phyloP scores from a whole-genome alignment of 2,113 vertebrate genomes.

The Triplophysa rosa region DNA sequence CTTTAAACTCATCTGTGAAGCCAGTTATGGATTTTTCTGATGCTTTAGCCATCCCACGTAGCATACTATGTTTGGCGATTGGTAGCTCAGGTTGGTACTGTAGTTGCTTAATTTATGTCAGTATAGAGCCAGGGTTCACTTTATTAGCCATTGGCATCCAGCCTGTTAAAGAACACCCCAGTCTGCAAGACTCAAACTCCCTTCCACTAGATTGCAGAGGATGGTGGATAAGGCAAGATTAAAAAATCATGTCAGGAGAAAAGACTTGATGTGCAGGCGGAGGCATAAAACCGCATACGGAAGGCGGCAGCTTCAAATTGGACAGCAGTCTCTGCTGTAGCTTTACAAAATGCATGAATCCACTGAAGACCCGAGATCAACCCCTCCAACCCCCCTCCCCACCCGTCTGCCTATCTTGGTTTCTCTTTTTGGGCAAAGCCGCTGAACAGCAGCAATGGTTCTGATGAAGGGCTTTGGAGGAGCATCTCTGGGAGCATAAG shows the following conservation, averaged over 20 bases:
- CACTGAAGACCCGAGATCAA: slow-evolving; percentile 52
- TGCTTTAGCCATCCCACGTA: too few species aligned
- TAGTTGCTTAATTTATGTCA: slow-evolving; percentile 22
- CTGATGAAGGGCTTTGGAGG: slow-evolving; percentile 45
- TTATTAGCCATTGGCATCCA: slow-evolving; percentile 37
- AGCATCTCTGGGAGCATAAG: slow-evolving; percentile 24
- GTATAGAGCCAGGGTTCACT: slow-evolving; percentile 24
- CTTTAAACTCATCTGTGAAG: background rate
- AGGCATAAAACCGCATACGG: slow-evolving; percentile 65
- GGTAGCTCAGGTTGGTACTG: background rate
- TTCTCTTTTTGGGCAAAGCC: slow-evolving; percentile 51
- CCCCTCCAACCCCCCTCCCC: slow-evolving; percentile 25
- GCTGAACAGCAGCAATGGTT: slow-evolving; percentile 22
- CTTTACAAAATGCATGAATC: slow-evolving; percentile 70
- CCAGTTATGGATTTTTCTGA: background rate
- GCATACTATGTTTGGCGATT: background rate
- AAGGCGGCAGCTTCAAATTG: slow-evolving; percentile 66
- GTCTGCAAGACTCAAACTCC: slow-evolving; percentile 7
- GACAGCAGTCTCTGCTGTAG: slow-evolving; percentile 54
- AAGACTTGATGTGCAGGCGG: slow-evolving; percentile 48
- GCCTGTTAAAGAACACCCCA: slow-evolving; percentile 22
- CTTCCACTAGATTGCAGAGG: slow-evolving; percentile 37
- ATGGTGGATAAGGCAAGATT: slow-evolving; percentile 60
- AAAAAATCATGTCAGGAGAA: slow-evolving; percentile 65
- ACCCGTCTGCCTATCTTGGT: slow-evolving; percentile 39